Evolutionary conservation across 2,113 vertebrate species (phyloP).

Genomic region (Pomatorhinus ruficollis): DNA sequence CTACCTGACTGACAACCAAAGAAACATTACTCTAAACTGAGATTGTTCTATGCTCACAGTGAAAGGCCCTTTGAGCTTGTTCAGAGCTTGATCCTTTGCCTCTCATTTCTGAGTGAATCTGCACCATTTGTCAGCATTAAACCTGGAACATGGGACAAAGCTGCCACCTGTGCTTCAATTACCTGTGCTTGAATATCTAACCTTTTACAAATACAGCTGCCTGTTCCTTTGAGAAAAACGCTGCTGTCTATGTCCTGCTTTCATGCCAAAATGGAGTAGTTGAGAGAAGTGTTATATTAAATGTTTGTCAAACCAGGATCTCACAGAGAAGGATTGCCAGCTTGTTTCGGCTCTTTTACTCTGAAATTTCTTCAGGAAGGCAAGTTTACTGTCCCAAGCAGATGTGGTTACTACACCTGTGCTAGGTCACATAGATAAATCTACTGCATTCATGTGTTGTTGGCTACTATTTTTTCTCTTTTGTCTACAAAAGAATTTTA

Average conservation of each 20-base stretch:
- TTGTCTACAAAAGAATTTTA: background rate
- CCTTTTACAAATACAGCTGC: background rate
- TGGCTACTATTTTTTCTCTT: background rate
- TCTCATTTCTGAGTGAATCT: background rate
- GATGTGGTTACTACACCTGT: background rate
- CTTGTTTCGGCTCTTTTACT: background rate
- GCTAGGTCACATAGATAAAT: background rate
- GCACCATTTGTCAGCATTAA: background rate
- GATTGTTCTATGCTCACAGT: background rate
- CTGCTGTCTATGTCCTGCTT: background rate
- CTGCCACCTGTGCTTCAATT: background rate
- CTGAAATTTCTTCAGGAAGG: background rate
- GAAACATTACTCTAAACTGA: background rate
- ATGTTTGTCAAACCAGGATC: background rate
- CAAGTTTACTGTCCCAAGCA: background rate
- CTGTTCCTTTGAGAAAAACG: background rate
- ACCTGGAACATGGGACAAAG: background rate
- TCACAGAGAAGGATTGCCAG: background rate
- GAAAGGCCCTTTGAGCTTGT: background rate
- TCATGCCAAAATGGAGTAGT: background rate
- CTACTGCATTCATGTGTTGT: fast-evolving
- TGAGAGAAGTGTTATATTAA: background rate
- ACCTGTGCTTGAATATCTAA: background rate
- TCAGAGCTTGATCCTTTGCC: background rate
- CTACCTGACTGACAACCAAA: background rate